Base-by-base conservation (phyloP, 2,113 vertebrate genomes). In the Phodopus roborovskii region DNA sequence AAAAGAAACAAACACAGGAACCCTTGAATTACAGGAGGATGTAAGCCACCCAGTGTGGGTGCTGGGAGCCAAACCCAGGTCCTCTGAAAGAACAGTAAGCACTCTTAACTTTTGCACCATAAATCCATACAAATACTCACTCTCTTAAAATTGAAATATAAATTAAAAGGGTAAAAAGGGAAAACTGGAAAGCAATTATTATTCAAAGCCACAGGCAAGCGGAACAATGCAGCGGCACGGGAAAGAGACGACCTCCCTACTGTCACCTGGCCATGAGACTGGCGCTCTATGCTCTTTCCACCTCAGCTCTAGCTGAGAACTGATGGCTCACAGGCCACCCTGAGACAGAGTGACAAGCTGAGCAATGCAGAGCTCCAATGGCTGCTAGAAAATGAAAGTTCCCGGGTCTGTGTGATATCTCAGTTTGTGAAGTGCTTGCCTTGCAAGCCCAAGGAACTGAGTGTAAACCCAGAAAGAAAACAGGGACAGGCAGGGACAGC, bases 181-280 rank as follows among this genome's bases (percentile, higher is more conserved):
- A 53, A 56, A 93, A 91, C 96, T 74, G 58, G 39, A 83, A 86
- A 94, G 78, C 58, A 91, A 95, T 70, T 71, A 92, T 70, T 68
- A 86, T 33, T 5, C 70, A 90, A 71, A 96, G 90, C 74, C 94
- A 94, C 58, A 92, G 86, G 53, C 33, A 71, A 86, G 48, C 12
- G 95, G 58, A 93, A 42, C 86, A 97, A 75, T 45, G 94, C 96
- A 94, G 50, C 53, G 88, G 62, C 53, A 92, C 62, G 1, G 1
- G 86, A 70, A 96, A 91, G 90, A 93, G 42, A 10, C 64, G 90
- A 30, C 77, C 84, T 3, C 48, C 90, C 56, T 36, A 89, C 79
- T 60, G 50, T 96, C 93, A 97, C 85, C 94, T 90, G 96, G 95
- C 96, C 90, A 88, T 68, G 50, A 86, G 89, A 85, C 22, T 71